Base-by-base conservation (phyloP, 1,140 invertebrate species). In the Nilaparvata lugens region DNA sequence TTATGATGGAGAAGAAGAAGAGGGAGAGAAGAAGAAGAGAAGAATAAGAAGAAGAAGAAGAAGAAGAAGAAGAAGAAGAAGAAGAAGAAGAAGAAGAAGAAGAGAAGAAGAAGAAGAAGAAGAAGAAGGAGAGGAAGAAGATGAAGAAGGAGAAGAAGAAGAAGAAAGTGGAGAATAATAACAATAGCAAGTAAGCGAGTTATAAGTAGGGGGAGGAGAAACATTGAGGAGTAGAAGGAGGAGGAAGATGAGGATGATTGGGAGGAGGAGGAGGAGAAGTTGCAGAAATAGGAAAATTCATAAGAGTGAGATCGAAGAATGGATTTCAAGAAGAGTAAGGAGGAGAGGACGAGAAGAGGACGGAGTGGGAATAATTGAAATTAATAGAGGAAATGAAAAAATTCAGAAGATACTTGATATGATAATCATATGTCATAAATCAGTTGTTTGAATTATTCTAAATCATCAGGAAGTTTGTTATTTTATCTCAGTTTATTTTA, bases 111-210 rank as follows among this genome's bases (percentile, higher is more conserved):
- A 51, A 4, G 48, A 51, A 4, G 7, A 51, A 51, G 48, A 51
- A 51, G 48, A 51, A 51, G 48, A 9, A 2, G 7, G 13, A 35
- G 7, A 9, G 13, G 7, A 35, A 4, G 31, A 35, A 35, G 7
- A 4, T 2, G 7, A 9, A 35, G 7, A 4, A 35, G 31, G 1
- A 35, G 31, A 35, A 35, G 28, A 28, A 53, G 62, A 21, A 59
- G 31, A 53, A 56, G 38, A 40, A 28, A 9, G 9, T 4, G 28
- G 9, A 28, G 28, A 28, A 28, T 3, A 28, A 28, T 3, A 28
- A 28, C 64, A 53, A 63, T 63, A 63, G 65, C 62, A 65, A 65
- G 64, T 60, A 62, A 65, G 62, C 56, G 64, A 64, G 62, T 42
- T 16, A 52, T 56, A 35, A 57, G 54, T 25, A 24, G 56, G 23